Conservation (phyloP, 1,140 invertebrate genomes). For the Drosophila repleta region DNA sequence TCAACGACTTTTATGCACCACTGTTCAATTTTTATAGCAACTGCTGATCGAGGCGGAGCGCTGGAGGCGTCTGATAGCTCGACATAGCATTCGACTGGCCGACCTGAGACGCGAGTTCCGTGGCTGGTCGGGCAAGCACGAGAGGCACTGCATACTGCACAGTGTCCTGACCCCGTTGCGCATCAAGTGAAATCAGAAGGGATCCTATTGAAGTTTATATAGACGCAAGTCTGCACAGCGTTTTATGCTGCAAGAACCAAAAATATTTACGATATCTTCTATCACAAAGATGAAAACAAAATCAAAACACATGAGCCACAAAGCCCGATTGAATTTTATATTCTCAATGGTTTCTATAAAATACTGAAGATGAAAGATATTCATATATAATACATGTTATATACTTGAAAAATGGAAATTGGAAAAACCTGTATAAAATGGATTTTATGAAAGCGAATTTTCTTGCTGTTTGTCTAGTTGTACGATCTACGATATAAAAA, state of each 20-base stretch:
- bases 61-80: conserved; percentile 77
- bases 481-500: conserved; percentile 67
- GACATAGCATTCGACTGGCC: conserved; percentile 73
- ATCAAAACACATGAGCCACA: conserved; percentile 31
- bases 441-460: conserved; percentile 81
- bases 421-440: conserved; percentile 67
- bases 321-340: conserved; percentile 49
- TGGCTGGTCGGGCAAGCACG: conserved; percentile 83
- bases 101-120: conserved; percentile 81
- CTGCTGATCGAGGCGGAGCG: conserved; percentile 81
- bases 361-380: conserved; percentile 9
- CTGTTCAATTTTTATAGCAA: conserved; percentile 75
- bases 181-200: conserved; percentile 61
- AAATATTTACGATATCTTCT: conserved; percentile 67
- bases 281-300: conserved; percentile 31
- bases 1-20: conserved; percentile 62
- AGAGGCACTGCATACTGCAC: conserved; percentile 82
- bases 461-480: conserved; percentile 81
- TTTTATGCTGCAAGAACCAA: conserved; percentile 78
- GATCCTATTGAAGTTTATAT: conserved; percentile 46
- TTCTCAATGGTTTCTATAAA: conserved; percentile 34
- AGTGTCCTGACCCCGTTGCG: conserved; percentile 80
- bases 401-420: conserved; percentile 46
- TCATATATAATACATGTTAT: conserved; percentile 24
- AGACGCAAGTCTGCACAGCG: conserved; percentile 69